Base-by-base conservation (phyloP, 2,888 invertebrate species). In the Epicampocera succincta region DNA sequence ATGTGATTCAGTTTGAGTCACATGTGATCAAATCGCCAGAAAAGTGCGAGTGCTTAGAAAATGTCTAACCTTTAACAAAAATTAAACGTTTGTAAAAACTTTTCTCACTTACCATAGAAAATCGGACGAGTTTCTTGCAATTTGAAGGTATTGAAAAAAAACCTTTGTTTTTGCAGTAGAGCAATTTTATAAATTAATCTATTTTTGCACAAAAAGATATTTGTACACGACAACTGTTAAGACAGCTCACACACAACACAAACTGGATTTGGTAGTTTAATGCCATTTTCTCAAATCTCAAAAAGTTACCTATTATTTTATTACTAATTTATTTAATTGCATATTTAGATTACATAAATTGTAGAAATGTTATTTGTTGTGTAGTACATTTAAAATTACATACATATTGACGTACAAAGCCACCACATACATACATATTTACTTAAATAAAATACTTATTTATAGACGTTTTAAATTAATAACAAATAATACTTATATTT, bases 361-460 rank as follows among this genome's bases (percentile, higher is more conserved):
- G 15, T 17, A 5, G 15, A 8, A 15, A 44, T 15, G n/a, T 15
- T 15, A 44, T 44, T 65, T 25, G 33, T 73, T 38, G 6, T 48
- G 44, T 60, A 42, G 25, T 42, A 44, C 6, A 52, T 33, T 33
- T 33, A 6, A 8, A 66, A 17, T 17, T 48, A 54, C 52, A 58
- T 58, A 29, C 33, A 73, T 42, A 33, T 15, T 50, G 60, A 61
- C 73, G 66, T 78, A 82, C 78, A 82, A 82, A 77, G 40, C 54
- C 73, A 75, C 3, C n/a, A 29, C 3, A 29, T 6, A 29, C 29
- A 29, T 6, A 29, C 78, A 82, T 74, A 78, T 78, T 75, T 82
- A 82, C 78, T 78, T 82, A 82, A 78, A 78, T 77, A 75, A 77
- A 63, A 46, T 9, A 40, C 58, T 66, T 74, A 71, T 61, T 66